Evolutionary conservation across 2,797 vertebrate species (phyloP).

Genomic region (Chromobotia macracanthus): DNA sequence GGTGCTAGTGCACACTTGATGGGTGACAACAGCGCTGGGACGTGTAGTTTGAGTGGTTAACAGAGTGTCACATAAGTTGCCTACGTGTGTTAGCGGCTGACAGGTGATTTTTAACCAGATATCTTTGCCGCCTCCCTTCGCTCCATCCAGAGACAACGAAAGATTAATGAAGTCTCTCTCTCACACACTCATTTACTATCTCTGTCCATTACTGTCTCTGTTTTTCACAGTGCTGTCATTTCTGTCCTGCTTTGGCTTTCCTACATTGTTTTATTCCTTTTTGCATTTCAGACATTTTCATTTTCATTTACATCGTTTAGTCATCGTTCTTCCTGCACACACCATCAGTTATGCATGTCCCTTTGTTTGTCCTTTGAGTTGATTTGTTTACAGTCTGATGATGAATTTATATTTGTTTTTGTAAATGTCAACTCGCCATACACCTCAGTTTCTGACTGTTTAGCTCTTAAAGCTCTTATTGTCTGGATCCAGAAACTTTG

Average conservation of each 20-base stretch:
- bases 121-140: constrained; percentile 37
- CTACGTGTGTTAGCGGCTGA: constrained; percentile 24
- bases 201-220: too few relatives aligned
- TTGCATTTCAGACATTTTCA: too few relatives aligned
- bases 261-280: too few relatives aligned
- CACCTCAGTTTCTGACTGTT: neutral
- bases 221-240: too few relatives aligned
- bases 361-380: constrained; percentile 4
- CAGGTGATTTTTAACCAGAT: constrained; percentile 52
- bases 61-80: constrained; percentile 11
- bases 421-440: neutral
- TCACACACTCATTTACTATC: neutral
- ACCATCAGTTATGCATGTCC: neutral
- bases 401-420: constrained; percentile 3
- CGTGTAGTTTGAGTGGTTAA: constrained; percentile 4
- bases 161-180: constrained; percentile 29
- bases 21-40: constrained; percentile 1
- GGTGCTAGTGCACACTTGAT: neutral
- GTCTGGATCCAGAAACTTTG: neutral
- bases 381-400: constrained; percentile 6
- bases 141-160: constrained; percentile 27
- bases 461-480: neutral
- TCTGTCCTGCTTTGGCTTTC: too few relatives aligned
- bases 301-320: too few relatives aligned
- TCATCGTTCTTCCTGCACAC: too few relatives aligned